Conservation (phyloP, 2,888 invertebrate genomes). For the Torymus auratus region DNA sequence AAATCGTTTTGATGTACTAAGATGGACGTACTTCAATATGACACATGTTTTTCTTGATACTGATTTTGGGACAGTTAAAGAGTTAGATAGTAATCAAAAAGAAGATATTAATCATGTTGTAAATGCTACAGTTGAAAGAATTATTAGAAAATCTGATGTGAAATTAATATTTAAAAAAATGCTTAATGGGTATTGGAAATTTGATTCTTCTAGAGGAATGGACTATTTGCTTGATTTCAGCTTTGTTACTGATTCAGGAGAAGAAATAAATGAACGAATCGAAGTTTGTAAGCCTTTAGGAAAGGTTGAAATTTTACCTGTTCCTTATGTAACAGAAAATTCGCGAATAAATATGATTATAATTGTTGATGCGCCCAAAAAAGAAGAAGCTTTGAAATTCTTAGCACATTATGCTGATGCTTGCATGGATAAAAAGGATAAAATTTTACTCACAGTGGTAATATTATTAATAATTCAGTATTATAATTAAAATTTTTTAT, state of each 20-base stretch:
- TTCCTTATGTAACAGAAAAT: slow-evolving; percentile 97
- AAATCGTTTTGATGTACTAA: slow-evolving; percentile 88
- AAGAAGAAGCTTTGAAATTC: slow-evolving; percentile 81
- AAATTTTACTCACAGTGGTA: slow-evolving; percentile 86
- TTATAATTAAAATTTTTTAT: slow-evolving; percentile 56
- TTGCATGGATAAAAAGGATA: slow-evolving; percentile 87
- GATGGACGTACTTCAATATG: slow-evolving; percentile 91
- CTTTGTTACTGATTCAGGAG: slow-evolving; percentile 78
- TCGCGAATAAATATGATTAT: slow-evolving; percentile 88
- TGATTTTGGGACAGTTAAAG: slow-evolving; percentile 85
- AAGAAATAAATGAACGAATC: slow-evolving; percentile 81
- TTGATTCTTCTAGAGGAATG: slow-evolving; percentile 90
- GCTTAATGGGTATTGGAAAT: slow-evolving; percentile 85
- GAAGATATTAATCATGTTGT: slow-evolving; percentile 83
- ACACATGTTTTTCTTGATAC: slow-evolving; percentile 89
- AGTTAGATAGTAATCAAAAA: slow-evolving; percentile 82
- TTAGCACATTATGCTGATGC: slow-evolving; percentile 84
- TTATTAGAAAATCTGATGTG: slow-evolving; percentile 77
- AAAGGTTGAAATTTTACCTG: slow-evolving; percentile 91
- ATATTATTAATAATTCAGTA: slow-evolving; percentile 48
- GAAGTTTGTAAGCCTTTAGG: slow-evolving; percentile 91
- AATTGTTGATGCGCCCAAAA: slow-evolving; percentile 81
- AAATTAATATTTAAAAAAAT: slow-evolving; percentile 79
- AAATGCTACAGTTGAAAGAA: slow-evolving; percentile 78
- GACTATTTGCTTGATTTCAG: slow-evolving; percentile 89